These are phyloP conservation scores for Achlya flavicornis DNA, from an alignment of 2,888 invertebrate species.

Conservation along the genomic window DNA sequence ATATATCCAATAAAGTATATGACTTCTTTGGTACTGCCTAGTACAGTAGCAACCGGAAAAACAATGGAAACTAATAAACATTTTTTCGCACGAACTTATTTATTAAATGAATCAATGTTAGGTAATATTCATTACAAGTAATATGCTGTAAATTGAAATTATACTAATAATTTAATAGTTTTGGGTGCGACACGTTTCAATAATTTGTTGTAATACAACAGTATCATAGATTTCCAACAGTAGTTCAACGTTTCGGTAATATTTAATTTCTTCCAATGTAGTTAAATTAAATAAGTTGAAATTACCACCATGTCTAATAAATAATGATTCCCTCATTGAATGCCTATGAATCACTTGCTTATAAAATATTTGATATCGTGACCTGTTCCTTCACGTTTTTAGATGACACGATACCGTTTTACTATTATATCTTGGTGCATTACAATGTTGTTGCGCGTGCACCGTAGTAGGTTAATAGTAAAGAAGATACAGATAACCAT, in stretches of 20 bases:
- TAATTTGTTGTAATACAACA: neutral
- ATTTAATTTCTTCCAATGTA: neutral
- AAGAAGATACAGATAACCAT: neutral
- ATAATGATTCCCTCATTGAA: neutral
- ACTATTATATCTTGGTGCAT: neutral
- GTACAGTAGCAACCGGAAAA: neutral
- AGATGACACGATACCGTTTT: neutral
- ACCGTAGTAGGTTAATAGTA: neutral
- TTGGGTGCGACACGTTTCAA: neutral
- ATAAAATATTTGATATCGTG: neutral
- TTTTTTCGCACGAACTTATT: constrained; percentile 22
- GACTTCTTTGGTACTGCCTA: too few relatives aligned
- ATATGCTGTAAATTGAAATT: constrained; percentile 12
- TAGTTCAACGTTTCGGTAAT: neutral
- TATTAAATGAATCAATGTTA: constrained; percentile 17
- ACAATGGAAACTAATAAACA: constrained; percentile 20
- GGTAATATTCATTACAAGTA: constrained; percentile 12
- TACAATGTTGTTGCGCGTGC: neutral
- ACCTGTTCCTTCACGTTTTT: neutral
- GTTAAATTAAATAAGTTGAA: too few relatives aligned
- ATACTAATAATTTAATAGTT: constrained; percentile 2
- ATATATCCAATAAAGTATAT: too few relatives aligned
- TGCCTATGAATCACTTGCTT: neutral
- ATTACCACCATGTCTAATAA: too few relatives aligned
- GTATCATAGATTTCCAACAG: neutral